Evolutionary conservation across 1,140 invertebrate species (phyloP).

Genomic region (Drosophila nebulosa): DNA sequence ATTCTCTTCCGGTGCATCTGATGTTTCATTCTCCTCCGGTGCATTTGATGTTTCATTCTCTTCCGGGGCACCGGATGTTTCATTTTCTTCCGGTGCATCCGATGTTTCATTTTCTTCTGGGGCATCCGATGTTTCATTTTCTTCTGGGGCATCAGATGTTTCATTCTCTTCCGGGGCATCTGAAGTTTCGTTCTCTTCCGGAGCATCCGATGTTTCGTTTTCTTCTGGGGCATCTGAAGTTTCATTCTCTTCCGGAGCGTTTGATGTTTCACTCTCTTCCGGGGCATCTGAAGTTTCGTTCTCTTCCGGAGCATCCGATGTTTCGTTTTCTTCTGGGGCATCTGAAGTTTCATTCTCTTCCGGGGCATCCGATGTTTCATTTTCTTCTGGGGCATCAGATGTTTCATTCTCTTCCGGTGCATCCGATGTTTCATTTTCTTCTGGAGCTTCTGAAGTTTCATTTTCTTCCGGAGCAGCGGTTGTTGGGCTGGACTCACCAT

Average conservation of each 20-base stretch:
- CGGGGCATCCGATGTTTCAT: not conserved
- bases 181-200: not conserved
- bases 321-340: no score
- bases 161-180: no score
- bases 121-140: not conserved
- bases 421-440: not conserved
- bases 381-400: not conserved
- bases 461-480: not conserved
- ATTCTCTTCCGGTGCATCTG: not conserved
- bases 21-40: not conserved
- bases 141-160: no score
- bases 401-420: not conserved
- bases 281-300: not conserved
- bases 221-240: not conserved
- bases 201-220: not conserved
- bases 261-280: not conserved
- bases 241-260: not conserved
- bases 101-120: not conserved
- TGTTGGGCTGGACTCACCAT: not conserved
- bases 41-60: not conserved
- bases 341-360: not conserved
- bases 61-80: not conserved
- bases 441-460: not conserved
- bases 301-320: no score
- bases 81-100: not conserved